A percentile compares a stretch with the other conserved stretches of the same genome.
These are phyloP conservation scores for Erethizon dorsatum DNA, from an alignment of 2,797 vertebrate species.

Conservation along the genomic window DNA sequence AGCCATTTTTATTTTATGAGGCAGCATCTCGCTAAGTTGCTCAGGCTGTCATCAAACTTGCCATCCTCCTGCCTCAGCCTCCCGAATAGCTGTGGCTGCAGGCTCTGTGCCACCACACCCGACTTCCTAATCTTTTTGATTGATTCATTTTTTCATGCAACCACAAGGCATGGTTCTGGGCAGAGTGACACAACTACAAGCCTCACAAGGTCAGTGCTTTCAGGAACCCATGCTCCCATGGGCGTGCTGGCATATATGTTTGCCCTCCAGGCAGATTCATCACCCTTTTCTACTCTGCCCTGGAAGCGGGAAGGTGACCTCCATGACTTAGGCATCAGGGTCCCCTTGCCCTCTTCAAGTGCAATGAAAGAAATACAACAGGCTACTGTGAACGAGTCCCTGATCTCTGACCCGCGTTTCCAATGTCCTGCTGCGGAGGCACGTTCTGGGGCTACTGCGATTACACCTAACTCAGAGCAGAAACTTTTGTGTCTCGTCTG, in stretches of 20 bases:
- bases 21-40: not conserved
- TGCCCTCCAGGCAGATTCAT: not conserved
- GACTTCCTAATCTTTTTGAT: not conserved
- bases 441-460: not conserved
- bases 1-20: not conserved
- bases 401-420: not conserved
- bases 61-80: not conserved
- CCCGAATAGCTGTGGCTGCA: not conserved
- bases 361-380: not conserved
- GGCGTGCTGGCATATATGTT: not conserved
- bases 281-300: not conserved
- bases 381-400: not conserved
- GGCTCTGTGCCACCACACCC: not conserved
- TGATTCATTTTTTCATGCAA: constrained; percentile 27
- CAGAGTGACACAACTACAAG: not conserved
- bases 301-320: not conserved
- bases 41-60: not conserved
- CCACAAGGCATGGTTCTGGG: not conserved
- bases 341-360: not conserved
- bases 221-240: not conserved
- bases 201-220: not conserved
- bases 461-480: not conserved
- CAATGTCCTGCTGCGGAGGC: not conserved
- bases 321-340: not conserved
- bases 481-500: not conserved